Conservation (phyloP, 2,113 vertebrate genomes). For the Recurvirostra avosetta region DNA sequence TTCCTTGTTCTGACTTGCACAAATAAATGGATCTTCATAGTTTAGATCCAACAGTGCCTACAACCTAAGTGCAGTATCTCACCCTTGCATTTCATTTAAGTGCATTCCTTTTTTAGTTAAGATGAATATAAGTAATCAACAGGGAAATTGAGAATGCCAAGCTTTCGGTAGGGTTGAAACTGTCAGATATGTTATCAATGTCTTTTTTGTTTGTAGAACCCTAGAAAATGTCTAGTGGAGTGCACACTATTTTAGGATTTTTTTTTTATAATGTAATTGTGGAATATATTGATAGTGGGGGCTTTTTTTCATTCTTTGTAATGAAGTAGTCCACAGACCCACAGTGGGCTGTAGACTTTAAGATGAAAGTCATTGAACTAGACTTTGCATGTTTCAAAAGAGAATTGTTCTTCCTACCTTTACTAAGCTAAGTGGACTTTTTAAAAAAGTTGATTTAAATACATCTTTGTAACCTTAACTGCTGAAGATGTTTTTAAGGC, state of each 20-base stretch:
- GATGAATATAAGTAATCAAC: neutral
- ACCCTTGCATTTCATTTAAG: neutral
- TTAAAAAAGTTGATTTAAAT: neutral
- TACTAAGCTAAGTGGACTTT: neutral
- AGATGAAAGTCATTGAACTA: neutral
- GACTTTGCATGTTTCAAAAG: neutral
- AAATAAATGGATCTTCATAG: neutral
- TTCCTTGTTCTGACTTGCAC: neutral
- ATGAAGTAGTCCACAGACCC: neutral
- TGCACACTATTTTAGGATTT: neutral
- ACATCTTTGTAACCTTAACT: neutral
- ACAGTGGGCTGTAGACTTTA: neutral
- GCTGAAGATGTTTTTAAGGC: neutral
- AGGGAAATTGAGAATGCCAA: neutral
- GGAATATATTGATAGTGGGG: neutral
- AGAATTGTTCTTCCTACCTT: neutral
- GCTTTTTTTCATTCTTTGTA: neutral
- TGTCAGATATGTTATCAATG: neutral
- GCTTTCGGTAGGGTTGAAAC: neutral
- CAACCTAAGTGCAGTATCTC: neutral
- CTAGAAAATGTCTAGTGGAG: neutral
- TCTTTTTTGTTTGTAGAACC: neutral
- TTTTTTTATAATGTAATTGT: neutral
- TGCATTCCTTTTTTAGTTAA: neutral
- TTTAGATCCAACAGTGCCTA: neutral